Conservation (phyloP, 2,888 invertebrate species). For the Unio delphinus region DNA sequence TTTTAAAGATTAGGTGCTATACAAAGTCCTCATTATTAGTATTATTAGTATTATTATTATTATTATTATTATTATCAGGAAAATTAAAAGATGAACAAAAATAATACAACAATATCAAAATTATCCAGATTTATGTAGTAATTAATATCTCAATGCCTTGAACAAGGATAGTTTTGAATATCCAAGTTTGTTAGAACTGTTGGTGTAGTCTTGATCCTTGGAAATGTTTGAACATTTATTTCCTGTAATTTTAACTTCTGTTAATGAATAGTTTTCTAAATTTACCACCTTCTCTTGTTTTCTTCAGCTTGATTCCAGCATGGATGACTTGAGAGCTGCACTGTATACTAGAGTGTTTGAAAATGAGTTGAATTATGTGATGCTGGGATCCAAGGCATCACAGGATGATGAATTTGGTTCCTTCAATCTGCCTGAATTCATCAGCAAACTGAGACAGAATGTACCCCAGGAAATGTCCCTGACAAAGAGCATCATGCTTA, state of each 20-base stretch:
- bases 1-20: too few relatives aligned
- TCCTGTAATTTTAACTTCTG: background rate
- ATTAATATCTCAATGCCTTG: too few relatives aligned
- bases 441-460: slow-evolving; percentile 75
- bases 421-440: slow-evolving; percentile 72
- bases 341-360: slow-evolving; percentile 90
- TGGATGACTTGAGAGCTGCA: slow-evolving; percentile 68
- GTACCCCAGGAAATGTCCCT: slow-evolving; percentile 83
- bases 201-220: too few relatives aligned
- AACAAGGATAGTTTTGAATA: too few relatives aligned
- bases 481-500: slow-evolving; percentile 86
- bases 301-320: slow-evolving; percentile 29
- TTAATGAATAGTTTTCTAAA: too few relatives aligned
- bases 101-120: too few relatives aligned
- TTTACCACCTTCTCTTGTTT: background rate
- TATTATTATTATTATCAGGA: too few relatives aligned
- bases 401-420: slow-evolving; percentile 32
- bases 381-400: slow-evolving; percentile 69
- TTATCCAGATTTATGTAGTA: too few relatives aligned
- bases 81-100: too few relatives aligned
- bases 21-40: too few relatives aligned
- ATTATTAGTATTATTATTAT: too few relatives aligned
- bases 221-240: background rate
- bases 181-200: too few relatives aligned
- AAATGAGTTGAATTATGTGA: slow-evolving; percentile 78